Base-by-base conservation (phyloP, 2,113 vertebrate genomes). In the Aldabrachelys gigantea region DNA sequence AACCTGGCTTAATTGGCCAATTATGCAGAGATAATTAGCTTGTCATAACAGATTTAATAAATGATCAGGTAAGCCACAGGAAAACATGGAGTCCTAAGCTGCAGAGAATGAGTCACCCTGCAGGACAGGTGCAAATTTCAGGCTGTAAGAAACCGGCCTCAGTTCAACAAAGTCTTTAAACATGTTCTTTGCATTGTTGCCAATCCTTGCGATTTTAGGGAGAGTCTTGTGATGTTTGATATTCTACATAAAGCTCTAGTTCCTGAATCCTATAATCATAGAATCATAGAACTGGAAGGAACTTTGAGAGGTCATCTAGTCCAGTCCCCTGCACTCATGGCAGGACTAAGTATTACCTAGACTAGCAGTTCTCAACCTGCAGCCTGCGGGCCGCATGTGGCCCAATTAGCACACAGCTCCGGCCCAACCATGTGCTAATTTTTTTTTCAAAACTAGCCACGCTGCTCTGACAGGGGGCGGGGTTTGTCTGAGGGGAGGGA, bases 11-110 rank as follows among this genome's bases (percentile, higher is more conserved):
- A 83, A 79, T 0, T 85, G 75, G 53, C 76, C 92, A 93, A 22
- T 92, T 92, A 95, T 21, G 25, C 92, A 87, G 75, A 92, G 83
- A 91, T 94, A 88, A 95, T 91, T 84, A 89, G 50, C 50, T 62
- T 89, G 90, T 93, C 93, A 91, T 81, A 97, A 88, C 53, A 93
- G 85, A 95, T 95, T 95, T 95, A 96, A 57, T 25, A 96, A 95
- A 87, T 89, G 35, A 94, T 93, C 85, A 47, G 59, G 83, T 53
- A 96, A 96, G 91, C 75, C 19, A 9, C 1, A 83, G 78, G n/a
- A 85, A 92, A 96, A 96, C 69, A 69, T 89, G 84, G 65, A 57
- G 49, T 86, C 81, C 78, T 91, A 24, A 41, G 10, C 27, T 92
- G 47, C 49, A 85, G n/a, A 95, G 79, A 90, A 92, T 90, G 47